A percentile compares a stretch with the other conserved stretches of the same genome.
phyloP scores from a whole-genome alignment of 2,797 vertebrate species.

The Crocodylus rhombifer region DNA sequence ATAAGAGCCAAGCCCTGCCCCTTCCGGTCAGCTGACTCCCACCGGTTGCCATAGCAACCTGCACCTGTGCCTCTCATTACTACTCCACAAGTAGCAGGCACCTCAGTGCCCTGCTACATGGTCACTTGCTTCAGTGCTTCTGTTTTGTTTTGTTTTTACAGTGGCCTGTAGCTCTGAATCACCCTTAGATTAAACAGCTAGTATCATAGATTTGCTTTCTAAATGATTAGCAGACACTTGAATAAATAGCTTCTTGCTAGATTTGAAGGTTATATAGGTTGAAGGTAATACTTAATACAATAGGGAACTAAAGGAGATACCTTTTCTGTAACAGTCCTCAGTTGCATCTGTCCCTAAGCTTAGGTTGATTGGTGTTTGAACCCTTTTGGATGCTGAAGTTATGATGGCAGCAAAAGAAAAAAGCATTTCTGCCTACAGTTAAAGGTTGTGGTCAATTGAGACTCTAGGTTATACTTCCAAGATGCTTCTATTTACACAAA shows the following conservation, averaged over 20 bases:
- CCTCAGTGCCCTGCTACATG: too few species aligned
- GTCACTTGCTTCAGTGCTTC: not conserved
- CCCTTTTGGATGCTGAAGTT: not conserved
- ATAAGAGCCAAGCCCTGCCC: too few species aligned
- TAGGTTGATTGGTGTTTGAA: not conserved
- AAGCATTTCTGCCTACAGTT: not conserved
- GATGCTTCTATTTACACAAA: not conserved
- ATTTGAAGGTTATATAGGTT: not conserved
- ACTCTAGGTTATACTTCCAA: not conserved
- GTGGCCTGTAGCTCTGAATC: not conserved
- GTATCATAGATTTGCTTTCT: not conserved
- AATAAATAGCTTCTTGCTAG: not conserved
- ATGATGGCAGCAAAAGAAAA: not conserved
- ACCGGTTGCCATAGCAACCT: too few species aligned
- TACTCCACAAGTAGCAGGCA: too few species aligned
- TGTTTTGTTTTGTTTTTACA: not conserved
- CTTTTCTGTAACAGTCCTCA: too few species aligned
- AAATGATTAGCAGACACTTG: not conserved
- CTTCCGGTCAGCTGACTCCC: too few species aligned
- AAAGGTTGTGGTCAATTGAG: not conserved
- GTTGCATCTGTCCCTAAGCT: not conserved
- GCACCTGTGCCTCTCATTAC: too few species aligned
- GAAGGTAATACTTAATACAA: too few species aligned
- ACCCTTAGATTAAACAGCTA: not conserved
- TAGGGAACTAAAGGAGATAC: too few species aligned